Conservation (phyloP, 2,888 invertebrate genomes). For the Drosophila conformis region DNA sequence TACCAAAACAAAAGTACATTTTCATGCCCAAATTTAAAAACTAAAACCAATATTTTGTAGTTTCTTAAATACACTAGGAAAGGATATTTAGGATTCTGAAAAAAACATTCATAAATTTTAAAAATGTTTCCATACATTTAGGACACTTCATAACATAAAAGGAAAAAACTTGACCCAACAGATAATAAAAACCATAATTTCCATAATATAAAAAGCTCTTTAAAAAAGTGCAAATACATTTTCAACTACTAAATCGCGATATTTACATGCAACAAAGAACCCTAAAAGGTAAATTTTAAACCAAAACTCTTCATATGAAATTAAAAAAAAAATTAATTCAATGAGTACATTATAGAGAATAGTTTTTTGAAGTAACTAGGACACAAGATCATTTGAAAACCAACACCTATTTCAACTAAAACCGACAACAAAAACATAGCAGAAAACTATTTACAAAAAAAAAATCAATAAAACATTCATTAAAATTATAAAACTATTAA, state of each 20-base stretch:
- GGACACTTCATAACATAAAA: conserved; percentile 9
- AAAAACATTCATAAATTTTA: conserved; percentile 7
- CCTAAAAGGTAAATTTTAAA: conserved; percentile 45
- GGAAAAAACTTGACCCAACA: conserved; percentile 2
- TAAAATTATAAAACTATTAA: conserved; percentile 26
- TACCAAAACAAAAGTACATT: conserved; percentile 24
- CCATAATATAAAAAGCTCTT: conserved; percentile 15
- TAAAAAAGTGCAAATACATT: conserved; percentile 19
- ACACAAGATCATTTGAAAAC: conserved; percentile 43
- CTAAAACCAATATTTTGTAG: conserved; percentile 31
- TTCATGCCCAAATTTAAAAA: conserved; percentile 40
- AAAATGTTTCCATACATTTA: conserved; percentile 17
- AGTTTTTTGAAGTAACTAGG: conserved; percentile 62
- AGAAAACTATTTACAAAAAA: conserved; percentile 65
- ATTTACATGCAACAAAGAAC: conserved; percentile 35
- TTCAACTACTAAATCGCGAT: conserved; percentile 37
- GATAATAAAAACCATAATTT: conserved; percentile 20
- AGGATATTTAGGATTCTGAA: conserved; percentile 1
- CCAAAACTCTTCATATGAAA: conserved; percentile 49
- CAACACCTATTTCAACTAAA: conserved; percentile 41
- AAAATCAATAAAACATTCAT: conserved; percentile 46
- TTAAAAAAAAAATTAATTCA: conserved; percentile 29
- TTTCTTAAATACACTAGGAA: conserved; percentile 14
- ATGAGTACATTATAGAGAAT: conserved; percentile 55
- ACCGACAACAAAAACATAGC: conserved; percentile 35